These are phyloP conservation scores for Onthophagus sagittarius DNA, from an alignment of 2,888 invertebrate genomes.

Conservation along the genomic window DNA sequence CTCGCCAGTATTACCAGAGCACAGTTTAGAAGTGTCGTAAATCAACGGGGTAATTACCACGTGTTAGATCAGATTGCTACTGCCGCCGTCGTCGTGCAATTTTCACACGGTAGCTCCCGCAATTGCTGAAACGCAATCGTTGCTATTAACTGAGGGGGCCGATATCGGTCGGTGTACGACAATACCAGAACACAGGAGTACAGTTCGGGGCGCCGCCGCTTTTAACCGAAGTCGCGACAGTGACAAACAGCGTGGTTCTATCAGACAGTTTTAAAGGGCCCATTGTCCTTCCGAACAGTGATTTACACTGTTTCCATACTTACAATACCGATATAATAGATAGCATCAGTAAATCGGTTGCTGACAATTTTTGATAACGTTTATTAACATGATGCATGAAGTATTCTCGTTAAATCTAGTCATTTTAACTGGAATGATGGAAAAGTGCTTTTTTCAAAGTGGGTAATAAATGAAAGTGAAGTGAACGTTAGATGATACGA, in stretches of 20 bases:
- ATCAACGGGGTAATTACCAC: background rate
- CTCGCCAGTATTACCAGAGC: background rate
- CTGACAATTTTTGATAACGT: too few species aligned
- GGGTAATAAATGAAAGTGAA: background rate
- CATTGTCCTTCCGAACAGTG: constrained; percentile 13
- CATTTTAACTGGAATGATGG: too few species aligned
- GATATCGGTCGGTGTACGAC: background rate
- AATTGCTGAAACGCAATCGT: background rate
- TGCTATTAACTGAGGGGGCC: background rate
- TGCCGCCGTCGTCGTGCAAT: constrained; percentile 1
- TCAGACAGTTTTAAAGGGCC: constrained; percentile 11
- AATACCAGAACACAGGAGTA: background rate
- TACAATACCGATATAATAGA: background rate
- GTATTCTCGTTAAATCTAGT: too few species aligned
- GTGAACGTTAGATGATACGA: background rate
- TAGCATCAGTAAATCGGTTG: background rate
- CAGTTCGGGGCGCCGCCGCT: background rate
- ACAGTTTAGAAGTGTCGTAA: background rate
- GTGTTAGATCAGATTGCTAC: constrained; percentile 1
- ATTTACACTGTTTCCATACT: constrained; percentile 14
- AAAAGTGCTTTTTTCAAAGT: background rate
- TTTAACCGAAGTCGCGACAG: constrained; percentile 2
- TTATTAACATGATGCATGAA: too few species aligned
- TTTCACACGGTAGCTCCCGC: background rate
- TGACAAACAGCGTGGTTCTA: constrained; percentile 8